These are phyloP conservation scores for Chionomys nivalis DNA, from an alignment of 2,113 vertebrate genomes.

Conservation along the genomic window DNA sequence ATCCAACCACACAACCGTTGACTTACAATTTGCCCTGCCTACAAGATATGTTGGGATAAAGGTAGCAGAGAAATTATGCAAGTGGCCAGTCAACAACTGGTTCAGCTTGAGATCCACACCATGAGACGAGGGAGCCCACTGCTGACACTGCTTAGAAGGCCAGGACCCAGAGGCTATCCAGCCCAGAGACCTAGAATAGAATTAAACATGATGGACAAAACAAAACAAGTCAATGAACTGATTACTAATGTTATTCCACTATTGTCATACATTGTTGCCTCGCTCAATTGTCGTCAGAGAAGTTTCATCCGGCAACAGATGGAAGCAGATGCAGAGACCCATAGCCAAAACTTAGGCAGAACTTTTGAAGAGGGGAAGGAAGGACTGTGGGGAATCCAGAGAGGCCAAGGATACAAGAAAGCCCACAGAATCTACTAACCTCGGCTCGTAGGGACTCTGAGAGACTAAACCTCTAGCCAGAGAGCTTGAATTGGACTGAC, in stretches of 20 bases:
- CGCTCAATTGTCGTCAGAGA: no score
- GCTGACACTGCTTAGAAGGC: background rate
- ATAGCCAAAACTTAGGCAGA: no score
- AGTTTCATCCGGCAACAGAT: no score
- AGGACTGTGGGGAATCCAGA: no score
- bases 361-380: no score
- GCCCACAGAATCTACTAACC: no score
- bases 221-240: background rate
- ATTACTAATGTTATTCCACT: background rate
- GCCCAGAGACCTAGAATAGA: background rate
- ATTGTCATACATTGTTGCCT: background rate
- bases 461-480: no score
- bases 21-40: background rate
- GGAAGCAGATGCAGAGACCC: no score
- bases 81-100: background rate
- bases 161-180: background rate
- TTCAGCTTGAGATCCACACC: background rate
- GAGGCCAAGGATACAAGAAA: no score
- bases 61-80: background rate
- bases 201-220: background rate
- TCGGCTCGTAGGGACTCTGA: no score
- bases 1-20: background rate
- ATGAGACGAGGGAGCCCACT: background rate
- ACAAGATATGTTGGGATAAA: background rate
- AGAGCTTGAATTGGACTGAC: no score